A percentile compares a stretch with the other conserved stretches of the same genome.
Conservation (phyloP, 2,113 vertebrate species). For the Barnardius zonarius region DNA sequence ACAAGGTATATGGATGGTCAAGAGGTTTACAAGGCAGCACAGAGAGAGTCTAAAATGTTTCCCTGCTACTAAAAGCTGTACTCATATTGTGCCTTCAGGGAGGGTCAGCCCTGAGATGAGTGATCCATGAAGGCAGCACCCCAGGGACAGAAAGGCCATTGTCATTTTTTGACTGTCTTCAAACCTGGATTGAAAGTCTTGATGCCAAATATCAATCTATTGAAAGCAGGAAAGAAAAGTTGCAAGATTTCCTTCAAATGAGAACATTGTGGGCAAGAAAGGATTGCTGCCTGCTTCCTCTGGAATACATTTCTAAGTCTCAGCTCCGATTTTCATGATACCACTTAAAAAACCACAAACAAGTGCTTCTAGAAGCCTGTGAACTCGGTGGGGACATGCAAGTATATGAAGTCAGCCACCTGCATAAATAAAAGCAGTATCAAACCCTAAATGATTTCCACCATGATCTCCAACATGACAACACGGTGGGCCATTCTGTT, state of each 20-base stretch:
- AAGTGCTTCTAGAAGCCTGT: not conserved
- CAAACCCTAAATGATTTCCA: not conserved
- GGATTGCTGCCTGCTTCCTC: not conserved
- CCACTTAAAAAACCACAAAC: not conserved
- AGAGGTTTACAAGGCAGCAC: not conserved
- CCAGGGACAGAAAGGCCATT: not conserved
- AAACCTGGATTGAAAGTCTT: not conserved
- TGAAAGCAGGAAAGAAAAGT: not conserved
- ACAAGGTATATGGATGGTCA: not conserved
- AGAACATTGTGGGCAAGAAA: not conserved
- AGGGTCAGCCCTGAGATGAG: not conserved
- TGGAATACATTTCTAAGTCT: not conserved
- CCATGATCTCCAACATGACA: not conserved
- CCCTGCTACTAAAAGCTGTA: not conserved
- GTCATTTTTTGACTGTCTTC: not conserved
- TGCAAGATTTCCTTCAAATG: not conserved
- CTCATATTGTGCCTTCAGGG: accelerated
- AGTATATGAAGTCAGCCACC: not conserved
- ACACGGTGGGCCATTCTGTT: accelerated
- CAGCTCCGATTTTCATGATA: not conserved
- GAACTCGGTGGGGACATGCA: not conserved
- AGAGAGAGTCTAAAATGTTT: not conserved
- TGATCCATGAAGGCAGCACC: not conserved
- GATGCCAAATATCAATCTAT: not conserved
- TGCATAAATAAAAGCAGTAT: not conserved